Conservation (phyloP, 2,797 vertebrate species). For the Enteromius thamalakanensis region DNA sequence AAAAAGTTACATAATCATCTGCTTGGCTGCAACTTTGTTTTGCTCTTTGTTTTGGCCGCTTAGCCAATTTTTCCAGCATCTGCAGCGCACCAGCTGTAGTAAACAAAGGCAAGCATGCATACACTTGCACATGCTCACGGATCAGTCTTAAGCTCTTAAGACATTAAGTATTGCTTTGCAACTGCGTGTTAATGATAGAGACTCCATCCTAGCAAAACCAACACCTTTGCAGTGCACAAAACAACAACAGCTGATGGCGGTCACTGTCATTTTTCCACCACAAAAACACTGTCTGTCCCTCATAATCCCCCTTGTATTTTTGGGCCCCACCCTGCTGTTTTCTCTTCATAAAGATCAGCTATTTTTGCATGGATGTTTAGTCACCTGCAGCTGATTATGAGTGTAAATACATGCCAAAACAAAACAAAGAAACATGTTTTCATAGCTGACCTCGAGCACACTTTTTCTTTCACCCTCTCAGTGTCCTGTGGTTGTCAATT, state of each 20-base stretch:
- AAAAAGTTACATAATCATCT: background rate
- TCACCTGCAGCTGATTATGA: constrained; percentile 54
- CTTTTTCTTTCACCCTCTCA: background rate
- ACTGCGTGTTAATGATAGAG: constrained; percentile 32
- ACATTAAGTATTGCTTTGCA: constrained; percentile 41
- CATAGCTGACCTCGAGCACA: constrained; percentile 11
- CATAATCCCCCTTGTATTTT: constrained; percentile 12
- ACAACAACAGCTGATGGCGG: constrained; percentile 44
- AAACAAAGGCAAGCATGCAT: constrained; percentile 45
- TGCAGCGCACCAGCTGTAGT: constrained; percentile 14
- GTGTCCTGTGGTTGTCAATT: constrained; percentile 5
- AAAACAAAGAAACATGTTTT: background rate
- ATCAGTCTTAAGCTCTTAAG: constrained; percentile 44
- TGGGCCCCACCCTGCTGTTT: constrained; percentile 32
- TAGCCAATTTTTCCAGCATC: constrained; percentile 2
- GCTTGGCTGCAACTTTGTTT: constrained; percentile 28
- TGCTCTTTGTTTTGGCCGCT: constrained; percentile 9
- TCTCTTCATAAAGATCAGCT: constrained; percentile 11
- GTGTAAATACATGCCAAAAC: background rate
- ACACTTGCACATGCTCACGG: constrained; percentile 41
- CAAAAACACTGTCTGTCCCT: constrained; percentile 40
- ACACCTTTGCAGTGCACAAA: constrained; percentile 44
- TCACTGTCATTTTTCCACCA: constrained; percentile 48
- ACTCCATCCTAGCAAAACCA: constrained; percentile 32
- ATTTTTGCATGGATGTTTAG: constrained; percentile 14